Base-by-base conservation (phyloP, 2,113 vertebrate species). In the Rhodinocichla rosea region DNA sequence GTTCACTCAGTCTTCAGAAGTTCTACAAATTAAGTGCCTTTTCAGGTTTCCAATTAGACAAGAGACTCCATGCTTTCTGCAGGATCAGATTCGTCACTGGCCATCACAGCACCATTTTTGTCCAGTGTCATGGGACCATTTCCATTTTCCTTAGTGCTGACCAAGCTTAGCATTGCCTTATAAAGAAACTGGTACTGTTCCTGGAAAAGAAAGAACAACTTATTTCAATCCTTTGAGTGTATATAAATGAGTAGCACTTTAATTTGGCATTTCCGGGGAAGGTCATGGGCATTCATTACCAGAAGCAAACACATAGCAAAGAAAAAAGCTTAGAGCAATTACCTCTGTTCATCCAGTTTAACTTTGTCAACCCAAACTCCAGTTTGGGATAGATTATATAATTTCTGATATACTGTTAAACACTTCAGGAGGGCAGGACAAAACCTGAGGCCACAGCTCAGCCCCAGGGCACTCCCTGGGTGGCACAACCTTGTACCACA, bases 141-240 rank as follows among this genome's bases (percentile, higher is more conserved):
- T 96, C 98, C 98, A 68, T 98, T 99, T 89, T 99, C 99, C 97
- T 98, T 98, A 97, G 98, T 98, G 98, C 98, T 98, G 97, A 99
- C 97, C 97, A 99, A 97, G 97, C 99, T 99, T 93, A 99, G 98
- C 98, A 99, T 98, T 94, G 98, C 99, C 98, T 99, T 98, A 89
- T 99, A 99, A 95, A 99, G 98, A 98, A 99, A 99, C 97, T 99
- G 99, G 98, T 99, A 99, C 97, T 99, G 99, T 63, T 99, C 98
- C 99, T 99, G 97, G 60, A 96, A 94, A 65, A 97, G 82, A 90
- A 85, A 97, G 79, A 81, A 82, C 63, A 92, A n/a, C 64, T 60
- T 55, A 74, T 67, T 87, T 94, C 76, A 93, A 21, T 56, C 6
- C 74, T 76, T 80, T 50, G 32, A 28, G 42, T 14, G 56, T 15